Evolutionary conservation across 2,113 vertebrate species (phyloP), one percentile per base, ranked within the genome.

Genomic region (Electrona antarctica): DNA sequence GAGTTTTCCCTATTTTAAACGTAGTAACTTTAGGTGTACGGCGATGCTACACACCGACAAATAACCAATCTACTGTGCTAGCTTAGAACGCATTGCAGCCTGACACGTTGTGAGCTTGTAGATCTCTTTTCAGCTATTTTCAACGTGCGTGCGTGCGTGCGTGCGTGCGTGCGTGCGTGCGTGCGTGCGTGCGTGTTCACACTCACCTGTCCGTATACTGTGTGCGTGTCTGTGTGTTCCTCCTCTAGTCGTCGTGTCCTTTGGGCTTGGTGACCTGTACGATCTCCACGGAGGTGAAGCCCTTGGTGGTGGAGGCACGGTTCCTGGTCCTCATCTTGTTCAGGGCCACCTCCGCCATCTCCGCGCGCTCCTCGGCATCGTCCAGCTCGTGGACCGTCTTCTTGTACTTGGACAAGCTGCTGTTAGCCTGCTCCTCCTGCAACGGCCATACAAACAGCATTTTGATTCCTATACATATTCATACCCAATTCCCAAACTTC

Each of bases 361-460:
- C 88, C 0, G 85, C 89, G 41, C 68, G 54, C 56, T 94, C 90
- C 73, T 94, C 85, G 0, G 89, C 90, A 0, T 93, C 90, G 0
- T 91, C 90, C 67, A 87, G 64, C 5, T 93, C 68, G 0, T 89
- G 79, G 8, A 76, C 52, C 0, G 81, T 90, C 77, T 94, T 92
- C 56, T 76, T 86, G 76, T 93, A 91, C 72, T 75, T 85, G 13
- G 88, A 88, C 78, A 92, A 71, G 64, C 78, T 95, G 77, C 90
- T 81, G 73, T 85, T 94, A 58, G 86, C 90, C 58, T 94, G 88
- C 66, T 94, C 78, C 77, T 95, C 88, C 91, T 92, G 14, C 6
- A 75, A 48, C 0, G 33, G 33, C 3, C 33, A 41, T 4, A 41
- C 33, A 41, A 41, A 21, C 21, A 41, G 33, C 33, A 41, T 41